Base-by-base conservation (phyloP, 2,888 invertebrate species). In the Drosophila putrida region DNA sequence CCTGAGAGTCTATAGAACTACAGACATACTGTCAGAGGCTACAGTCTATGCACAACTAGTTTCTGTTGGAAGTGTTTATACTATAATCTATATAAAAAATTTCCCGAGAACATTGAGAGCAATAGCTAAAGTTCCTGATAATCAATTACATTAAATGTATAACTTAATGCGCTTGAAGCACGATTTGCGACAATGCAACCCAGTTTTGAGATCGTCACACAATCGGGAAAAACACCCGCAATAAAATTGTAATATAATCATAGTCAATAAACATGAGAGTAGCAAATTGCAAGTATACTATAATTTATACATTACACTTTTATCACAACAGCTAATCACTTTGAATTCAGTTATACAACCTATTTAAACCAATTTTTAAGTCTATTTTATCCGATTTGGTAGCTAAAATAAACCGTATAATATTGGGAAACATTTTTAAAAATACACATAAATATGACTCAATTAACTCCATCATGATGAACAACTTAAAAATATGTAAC, bases 41-140 rank as follows among this genome's bases (percentile, higher is more conserved):
- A 68, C 15, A 36, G 63, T 53, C 54, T 25, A 55, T 47, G 46
- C 41, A 44, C 49, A 72, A 85, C 86, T 82, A 15, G 4, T 5
- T 11, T 27, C 8, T 9, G 4, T 25, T 10, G 15, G 0, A 13
- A 9, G 5, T 28, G 8, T 46, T 3, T 4, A 10, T 11, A 10
- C 3, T 53, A 31, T 66, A 60, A 35, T 44, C 36, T 27, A 8
- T 28, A 4, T 11, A 15, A 31, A 61, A 72, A 38, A 38, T 15
- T 46, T 20, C 13, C 15, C 15, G 9, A n/a, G 20, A 15, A 33
- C 6, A 28, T n/a, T 46, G 4, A 6, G 3, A 9, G 25, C 13
- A 46, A 41, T 8, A 25, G 36, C 15, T 36, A 8, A 53, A 60
- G 27, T 44, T 38, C 46, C 33, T 41, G 50, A 70, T 70, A 44